Percentiles rank a stretch among this genome's conserved stretches.
Conservation (phyloP, 2,797 vertebrate species). For the Odontamblyopus rebecca region DNA sequence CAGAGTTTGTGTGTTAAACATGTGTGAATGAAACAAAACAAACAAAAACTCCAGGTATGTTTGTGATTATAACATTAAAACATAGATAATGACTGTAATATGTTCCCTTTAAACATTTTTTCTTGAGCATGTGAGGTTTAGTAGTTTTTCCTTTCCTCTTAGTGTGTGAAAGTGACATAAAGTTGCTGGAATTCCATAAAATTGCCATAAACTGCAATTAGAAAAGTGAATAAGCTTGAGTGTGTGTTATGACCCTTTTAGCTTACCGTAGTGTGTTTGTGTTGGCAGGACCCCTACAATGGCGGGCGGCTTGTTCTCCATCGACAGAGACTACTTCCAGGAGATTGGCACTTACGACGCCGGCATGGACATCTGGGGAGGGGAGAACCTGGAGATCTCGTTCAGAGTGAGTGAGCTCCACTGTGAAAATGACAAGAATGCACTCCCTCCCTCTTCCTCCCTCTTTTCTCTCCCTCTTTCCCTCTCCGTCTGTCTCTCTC, state of each 20-base stretch:
- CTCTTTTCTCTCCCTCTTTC: background rate
- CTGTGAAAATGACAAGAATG: slow-evolving; percentile 33
- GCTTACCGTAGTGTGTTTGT: slow-evolving; percentile 15
- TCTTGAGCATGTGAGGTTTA: background rate
- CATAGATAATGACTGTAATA: too few species aligned
- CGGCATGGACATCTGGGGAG: slow-evolving; percentile 99
- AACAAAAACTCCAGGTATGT: too few species aligned
- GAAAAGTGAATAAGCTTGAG: too few species aligned
- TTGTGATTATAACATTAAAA: too few species aligned
- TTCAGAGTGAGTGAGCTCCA: slow-evolving; percentile 87
- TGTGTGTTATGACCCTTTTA: slow-evolving; percentile 15
- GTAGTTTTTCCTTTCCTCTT: background rate
- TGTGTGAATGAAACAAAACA: too few species aligned
- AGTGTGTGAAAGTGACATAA: background rate
- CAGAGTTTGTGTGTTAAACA: too few species aligned
- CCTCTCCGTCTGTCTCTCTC: background rate
- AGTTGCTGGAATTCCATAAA: too few species aligned
- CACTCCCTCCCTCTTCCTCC: slow-evolving; percentile 3
- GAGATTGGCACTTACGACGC: slow-evolving; percentile 98
- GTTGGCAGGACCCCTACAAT: slow-evolving; percentile 93
- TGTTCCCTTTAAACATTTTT: too few species aligned
- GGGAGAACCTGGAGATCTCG: slow-evolving; percentile 99
- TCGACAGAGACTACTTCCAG: slow-evolving; percentile 98
- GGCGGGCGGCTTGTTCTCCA: slow-evolving; percentile 98
- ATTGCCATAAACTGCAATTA: too few species aligned